Evolutionary conservation across 53 echinoderm and acorn worm genomes (phyloP), one percentile per base, ranked within the genome.

Genomic region (Echinarachnius parma): DNA sequence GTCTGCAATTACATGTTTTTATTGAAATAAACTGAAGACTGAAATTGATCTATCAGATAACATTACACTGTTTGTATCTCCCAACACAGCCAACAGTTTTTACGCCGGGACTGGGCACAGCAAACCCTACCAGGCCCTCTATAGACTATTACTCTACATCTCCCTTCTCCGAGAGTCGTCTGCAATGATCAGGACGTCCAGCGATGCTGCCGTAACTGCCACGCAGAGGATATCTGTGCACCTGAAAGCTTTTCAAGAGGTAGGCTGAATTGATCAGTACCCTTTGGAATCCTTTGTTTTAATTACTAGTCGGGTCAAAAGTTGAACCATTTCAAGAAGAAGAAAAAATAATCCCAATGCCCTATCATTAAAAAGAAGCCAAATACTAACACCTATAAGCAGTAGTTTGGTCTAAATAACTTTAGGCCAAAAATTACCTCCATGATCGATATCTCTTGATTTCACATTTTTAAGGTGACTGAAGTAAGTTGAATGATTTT

Each of bases 21-120:
- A n/a, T n/a, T n/a, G n/a, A n/a, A n/a, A n/a, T n/a, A n/a, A 50
- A 16, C 18, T 10, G 52, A 50, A 16, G 19, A 14, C 19, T 50
- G 52, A 9, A 14, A 13, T 50, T 50, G 10, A 50, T n/a, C n/a
- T n/a, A n/a, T n/a, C n/a, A n/a, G n/a, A n/a, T n/a, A n/a, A n/a
- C n/a, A n/a, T n/a, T n/a, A n/a, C n/a, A n/a, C n/a, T n/a, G n/a
- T n/a, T n/a, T n/a, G n/a, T n/a, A n/a, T n/a, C n/a, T n/a, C n/a
- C n/a, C 28, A 4, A 3, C 46, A 36, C 42, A 72, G 74, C 74
- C 0, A 72, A 72, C 45, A 72, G 74, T 59, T 83, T 81, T 59
- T 91, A 79, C 62, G 80, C 79, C 26, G 72, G 82, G 5, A 80
- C 91, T 21, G 81, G 91, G n/a, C 86, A 80, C 23, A 72, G 86